Base-by-base conservation (phyloP, 1,140 invertebrate species). In the Ectropis grisescens region DNA sequence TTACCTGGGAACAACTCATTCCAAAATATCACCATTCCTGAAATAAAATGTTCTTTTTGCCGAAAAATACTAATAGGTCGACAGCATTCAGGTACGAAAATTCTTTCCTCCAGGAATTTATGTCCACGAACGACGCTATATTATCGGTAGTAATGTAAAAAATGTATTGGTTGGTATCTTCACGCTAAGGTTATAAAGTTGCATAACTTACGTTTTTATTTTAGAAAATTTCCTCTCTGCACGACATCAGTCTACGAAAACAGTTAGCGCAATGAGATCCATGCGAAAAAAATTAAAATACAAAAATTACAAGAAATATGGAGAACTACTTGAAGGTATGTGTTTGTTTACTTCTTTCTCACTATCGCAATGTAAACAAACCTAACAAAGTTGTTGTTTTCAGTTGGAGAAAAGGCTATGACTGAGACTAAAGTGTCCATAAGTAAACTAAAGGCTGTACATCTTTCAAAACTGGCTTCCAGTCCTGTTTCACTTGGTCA, bases 381-480 rank as follows among this genome's bases (percentile, higher is more conserved):
- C 8, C 13, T 7, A 27, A 19, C 9, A 28, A 36, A 8, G 35
- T 24, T 24, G 31, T 33, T 6, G 10, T 41, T 69, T 76, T 32
- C 57, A 91, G 90, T 91, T 24, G 87, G 85, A 16, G 74, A 87
- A 16, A 64, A 78, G 10, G 78, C 68, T 2, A 85, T 85, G 51
- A 88, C 60, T 30, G 87, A 89, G 60, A 84, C 81, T 22, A 88
- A 87, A 59, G 86, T 89, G 10, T 72, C 83, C 5, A 85, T 91
- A 2, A 86, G 84, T 41, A 89, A 87, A 44, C 61, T 91, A 8
- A 86, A 83, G 58, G 83, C 87, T 1, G 67, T 81, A 34, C 86
- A 90, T 59, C 55, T 92, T 11, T 86, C 89, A 12, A 81, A 87
- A 33, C 68, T 91, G 11, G 84, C 88, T 9, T 62, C 83, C 24